Percentiles rank a stretch among this genome's conserved stretches.
Evolutionary conservation across 30 jellyfish, hydroid and myxozoan genomes (phyloP).

Genomic region (Turritopsis dohrnii): DNA sequence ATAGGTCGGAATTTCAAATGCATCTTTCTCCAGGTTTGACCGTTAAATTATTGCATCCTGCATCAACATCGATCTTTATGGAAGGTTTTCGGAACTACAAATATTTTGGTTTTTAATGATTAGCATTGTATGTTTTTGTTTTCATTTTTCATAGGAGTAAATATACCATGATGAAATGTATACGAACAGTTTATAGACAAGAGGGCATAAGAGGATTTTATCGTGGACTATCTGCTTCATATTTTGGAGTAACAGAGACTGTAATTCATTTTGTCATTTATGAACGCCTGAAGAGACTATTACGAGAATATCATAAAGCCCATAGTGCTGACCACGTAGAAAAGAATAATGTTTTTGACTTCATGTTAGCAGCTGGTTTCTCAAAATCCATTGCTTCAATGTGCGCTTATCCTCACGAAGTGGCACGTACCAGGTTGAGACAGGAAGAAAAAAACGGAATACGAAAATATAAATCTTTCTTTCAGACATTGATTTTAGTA

Average conservation of each 20-base stretch:
- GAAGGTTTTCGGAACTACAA: too few relatives aligned
- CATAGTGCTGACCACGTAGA: slow-evolving; percentile 52
- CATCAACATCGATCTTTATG: too few relatives aligned
- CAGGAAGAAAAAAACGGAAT: slow-evolving; percentile 71
- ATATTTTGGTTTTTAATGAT: too few relatives aligned
- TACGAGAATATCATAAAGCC: slow-evolving; percentile 51
- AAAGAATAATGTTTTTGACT: slow-evolving; percentile 77
- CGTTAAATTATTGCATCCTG: too few relatives aligned
- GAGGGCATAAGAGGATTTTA: slow-evolving; percentile 89
- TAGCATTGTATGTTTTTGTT: background rate
- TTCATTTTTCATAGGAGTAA: background rate
- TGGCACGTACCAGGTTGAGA: slow-evolving; percentile 92
- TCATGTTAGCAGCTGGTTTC: slow-evolving; percentile 93
- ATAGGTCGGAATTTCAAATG: too few relatives aligned
- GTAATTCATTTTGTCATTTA: slow-evolving; percentile 89
- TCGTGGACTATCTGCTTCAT: slow-evolving; percentile 98
- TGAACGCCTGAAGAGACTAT: slow-evolving; percentile 72
- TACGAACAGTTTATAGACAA: slow-evolving; percentile 47
- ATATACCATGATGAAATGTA: slow-evolving; percentile 33
- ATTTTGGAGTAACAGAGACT: slow-evolving; percentile 90
- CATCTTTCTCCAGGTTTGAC: too few relatives aligned
- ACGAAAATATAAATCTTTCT: slow-evolving; percentile 57
- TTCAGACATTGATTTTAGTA: slow-evolving; percentile 73
- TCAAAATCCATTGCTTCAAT: slow-evolving; percentile 92
- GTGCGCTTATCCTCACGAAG: slow-evolving; percentile 95